These are phyloP conservation scores for Ifrita kowaldi DNA, from an alignment of 2,113 vertebrate species.

Conservation along the genomic window DNA sequence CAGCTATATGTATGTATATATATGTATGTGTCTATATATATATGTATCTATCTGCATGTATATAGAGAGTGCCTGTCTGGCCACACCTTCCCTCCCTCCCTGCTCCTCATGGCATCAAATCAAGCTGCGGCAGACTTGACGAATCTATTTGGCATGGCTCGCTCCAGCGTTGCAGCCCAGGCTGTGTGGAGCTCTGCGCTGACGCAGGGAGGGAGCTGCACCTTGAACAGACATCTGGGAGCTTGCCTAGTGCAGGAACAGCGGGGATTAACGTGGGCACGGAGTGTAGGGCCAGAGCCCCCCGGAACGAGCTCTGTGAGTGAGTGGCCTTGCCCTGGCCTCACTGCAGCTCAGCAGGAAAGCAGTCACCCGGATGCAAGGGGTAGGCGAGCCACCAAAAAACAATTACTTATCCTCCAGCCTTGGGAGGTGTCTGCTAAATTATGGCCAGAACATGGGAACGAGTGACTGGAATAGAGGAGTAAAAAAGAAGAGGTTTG, in stretches of 20 bases:
- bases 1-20: background rate
- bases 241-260: background rate
- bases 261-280: accelerated
- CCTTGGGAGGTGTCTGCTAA: background rate
- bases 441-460: background rate
- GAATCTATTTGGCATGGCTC: conserved; percentile 74
- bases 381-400: background rate
- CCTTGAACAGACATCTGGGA: conserved; percentile 23
- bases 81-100: conserved; percentile 30
- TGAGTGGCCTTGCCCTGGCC: background rate
- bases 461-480: background rate
- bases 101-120: conserved; percentile 64
- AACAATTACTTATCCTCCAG: background rate
- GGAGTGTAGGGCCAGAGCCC: background rate
- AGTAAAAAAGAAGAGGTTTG: background rate
- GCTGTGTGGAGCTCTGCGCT: background rate
- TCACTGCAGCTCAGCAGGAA: background rate
- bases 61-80: background rate
- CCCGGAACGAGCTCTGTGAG: accelerated
- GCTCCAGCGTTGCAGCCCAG: conserved; percentile 41
- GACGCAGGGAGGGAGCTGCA: background rate
- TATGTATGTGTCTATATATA: background rate
- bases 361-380: background rate
- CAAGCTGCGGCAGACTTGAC: conserved; percentile 76
- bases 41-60: background rate